Conservation (phyloP, 2,113 vertebrate genomes). For the Cyanocitta stelleri region DNA sequence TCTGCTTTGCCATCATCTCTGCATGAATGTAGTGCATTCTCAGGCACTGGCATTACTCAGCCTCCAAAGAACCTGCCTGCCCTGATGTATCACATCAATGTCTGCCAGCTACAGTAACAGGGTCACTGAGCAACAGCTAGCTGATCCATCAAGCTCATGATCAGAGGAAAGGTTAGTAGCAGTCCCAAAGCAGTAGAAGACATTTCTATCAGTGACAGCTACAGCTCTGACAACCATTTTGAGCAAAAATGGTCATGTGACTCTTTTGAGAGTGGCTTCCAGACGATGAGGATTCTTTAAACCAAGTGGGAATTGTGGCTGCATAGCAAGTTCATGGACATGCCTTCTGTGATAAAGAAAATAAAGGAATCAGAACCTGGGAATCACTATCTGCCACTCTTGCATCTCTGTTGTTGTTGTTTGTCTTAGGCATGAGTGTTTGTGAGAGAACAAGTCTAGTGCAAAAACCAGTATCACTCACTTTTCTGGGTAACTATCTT, state of each 20-base stretch:
- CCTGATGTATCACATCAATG: neutral
- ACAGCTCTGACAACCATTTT: neutral
- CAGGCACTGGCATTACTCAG: neutral
- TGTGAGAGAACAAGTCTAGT: neutral
- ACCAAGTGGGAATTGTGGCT: neutral
- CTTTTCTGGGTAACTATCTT: neutral
- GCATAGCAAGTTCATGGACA: neutral
- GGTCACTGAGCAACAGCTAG: neutral
- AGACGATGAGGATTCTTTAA: neutral
- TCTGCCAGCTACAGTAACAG: neutral
- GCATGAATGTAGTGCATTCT: neutral
- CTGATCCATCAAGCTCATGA: neutral
- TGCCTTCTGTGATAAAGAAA: neutral
- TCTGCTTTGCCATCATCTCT: neutral
- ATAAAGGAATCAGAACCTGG: neutral
- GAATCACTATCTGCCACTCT: neutral
- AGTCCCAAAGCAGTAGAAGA: neutral
- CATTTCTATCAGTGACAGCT: neutral
- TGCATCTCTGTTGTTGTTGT: neutral
- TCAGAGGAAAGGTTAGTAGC: neutral
- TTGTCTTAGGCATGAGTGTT: neutral
- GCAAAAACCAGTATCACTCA: neutral
- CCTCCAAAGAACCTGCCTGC: neutral
- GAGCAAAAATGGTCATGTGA: neutral
- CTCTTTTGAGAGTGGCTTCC: rapidly evolving